Conservation (phyloP, 1,140 invertebrate species). For the Zaprionus nigranus region DNA sequence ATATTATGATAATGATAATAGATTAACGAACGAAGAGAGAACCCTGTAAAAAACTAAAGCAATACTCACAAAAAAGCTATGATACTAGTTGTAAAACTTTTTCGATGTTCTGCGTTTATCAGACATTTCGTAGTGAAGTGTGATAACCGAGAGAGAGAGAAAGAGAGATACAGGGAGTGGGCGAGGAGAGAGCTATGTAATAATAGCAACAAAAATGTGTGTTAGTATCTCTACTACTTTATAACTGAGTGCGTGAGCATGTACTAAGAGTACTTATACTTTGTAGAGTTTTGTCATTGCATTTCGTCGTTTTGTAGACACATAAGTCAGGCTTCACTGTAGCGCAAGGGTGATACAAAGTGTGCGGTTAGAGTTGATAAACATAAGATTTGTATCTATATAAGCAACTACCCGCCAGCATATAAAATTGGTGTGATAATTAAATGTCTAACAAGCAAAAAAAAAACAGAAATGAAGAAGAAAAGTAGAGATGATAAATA, state of each 20-base stretch:
- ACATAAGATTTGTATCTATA: conserved; percentile 53
- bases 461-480: conserved; percentile 27
- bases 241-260: conserved; percentile 10
- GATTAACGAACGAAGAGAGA: conserved; percentile 49
- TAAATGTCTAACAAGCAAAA: conserved; percentile 68
- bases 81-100: conserved; percentile 82
- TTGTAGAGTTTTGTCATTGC: conserved; percentile 59
- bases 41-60: conserved; percentile 82
- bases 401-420: conserved; percentile 80
- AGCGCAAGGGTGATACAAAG: conserved; percentile 76
- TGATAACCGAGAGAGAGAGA: conserved; percentile 57
- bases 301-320: conserved; percentile 65
- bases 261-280: conserved; percentile 58
- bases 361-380: conserved; percentile 49
- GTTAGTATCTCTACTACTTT: conserved; percentile 11
- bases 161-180: conserved; percentile 14
- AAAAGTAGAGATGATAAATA: conserved; percentile 15
- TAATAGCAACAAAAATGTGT: conserved; percentile 16
- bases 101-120: conserved; percentile 60
- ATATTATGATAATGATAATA: conserved; percentile 25
- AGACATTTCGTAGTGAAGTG: conserved; percentile 66
- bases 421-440: conserved; percentile 82
- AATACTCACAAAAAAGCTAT: conserved; percentile 84
- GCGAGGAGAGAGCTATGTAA: conserved; percentile 8
- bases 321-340: conserved; percentile 75